phyloP scores from a whole-genome alignment of 2,797 vertebrate species.

The Numenius phaeopus region DNA sequence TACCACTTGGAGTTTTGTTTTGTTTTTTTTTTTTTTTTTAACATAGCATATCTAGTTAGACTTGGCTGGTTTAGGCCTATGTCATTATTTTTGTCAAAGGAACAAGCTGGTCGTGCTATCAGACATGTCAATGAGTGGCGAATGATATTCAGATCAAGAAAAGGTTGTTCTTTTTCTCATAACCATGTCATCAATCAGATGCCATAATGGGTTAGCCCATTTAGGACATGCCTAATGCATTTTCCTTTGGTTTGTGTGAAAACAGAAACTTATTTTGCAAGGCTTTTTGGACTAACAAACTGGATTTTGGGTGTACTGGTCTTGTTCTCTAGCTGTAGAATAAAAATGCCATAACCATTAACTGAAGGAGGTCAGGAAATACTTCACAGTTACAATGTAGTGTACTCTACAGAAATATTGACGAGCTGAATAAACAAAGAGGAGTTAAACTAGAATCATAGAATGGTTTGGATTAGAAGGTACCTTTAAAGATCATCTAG shows the following conservation, averaged over 20 bases:
- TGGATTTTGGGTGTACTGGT: rapidly evolving
- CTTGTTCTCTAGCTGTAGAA: neutral
- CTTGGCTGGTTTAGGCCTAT: neutral
- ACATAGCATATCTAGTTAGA: rapidly evolving
- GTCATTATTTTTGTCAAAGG: neutral
- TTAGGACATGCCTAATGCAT: neutral
- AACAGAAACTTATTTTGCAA: neutral
- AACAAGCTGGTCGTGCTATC: neutral
- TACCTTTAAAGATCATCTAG: neutral
- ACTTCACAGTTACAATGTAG: neutral
- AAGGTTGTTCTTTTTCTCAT: neutral
- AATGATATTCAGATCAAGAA: neutral
- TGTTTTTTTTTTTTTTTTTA: neutral
- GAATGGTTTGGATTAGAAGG: neutral
- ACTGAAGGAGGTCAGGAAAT: neutral
- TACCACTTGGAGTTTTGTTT: neutral
- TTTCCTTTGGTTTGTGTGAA: neutral
- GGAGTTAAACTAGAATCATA: neutral
- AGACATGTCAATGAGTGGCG: neutral
- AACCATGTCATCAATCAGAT: neutral
- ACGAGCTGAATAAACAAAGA: neutral
- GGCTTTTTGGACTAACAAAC: neutral
- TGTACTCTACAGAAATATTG: neutral
- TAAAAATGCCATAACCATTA: neutral
- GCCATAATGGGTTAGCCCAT: neutral